These are phyloP conservation scores for Pyrgus malvae DNA, from an alignment of 2,888 invertebrate genomes.

Conservation along the genomic window DNA sequence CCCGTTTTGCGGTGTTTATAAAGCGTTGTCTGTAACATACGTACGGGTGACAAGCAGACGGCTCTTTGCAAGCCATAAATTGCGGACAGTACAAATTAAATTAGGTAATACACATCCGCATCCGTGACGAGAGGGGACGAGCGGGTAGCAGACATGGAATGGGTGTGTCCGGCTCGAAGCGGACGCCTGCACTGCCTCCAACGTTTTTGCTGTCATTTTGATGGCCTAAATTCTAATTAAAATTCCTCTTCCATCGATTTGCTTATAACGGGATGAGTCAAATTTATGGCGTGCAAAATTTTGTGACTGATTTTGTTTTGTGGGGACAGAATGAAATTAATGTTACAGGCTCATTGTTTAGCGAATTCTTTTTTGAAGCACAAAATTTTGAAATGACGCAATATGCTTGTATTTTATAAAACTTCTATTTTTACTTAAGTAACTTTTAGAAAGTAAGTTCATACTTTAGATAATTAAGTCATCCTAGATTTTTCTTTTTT, in stretches of 20 bases:
- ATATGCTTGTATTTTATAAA: too few species aligned
- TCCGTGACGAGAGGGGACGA: conserved; percentile 74
- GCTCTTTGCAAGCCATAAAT: conserved; percentile 73
- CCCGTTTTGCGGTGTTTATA: conserved; percentile 9
- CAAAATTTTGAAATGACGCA: too few species aligned
- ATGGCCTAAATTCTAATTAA: conserved; percentile 36
- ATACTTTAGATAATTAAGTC: too few species aligned
- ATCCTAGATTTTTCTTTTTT: too few species aligned
- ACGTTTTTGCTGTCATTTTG: conserved; percentile 46
- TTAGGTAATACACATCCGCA: conserved; percentile 77
- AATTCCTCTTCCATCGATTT: conserved; percentile 30
- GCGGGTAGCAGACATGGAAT: conserved; percentile 70
- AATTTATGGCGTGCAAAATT: conserved; percentile 25
- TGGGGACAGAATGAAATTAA: too few species aligned
- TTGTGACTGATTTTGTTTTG: not conserved
- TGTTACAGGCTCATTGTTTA: too few species aligned
- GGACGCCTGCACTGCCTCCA: conserved; percentile 41
- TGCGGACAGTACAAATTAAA: conserved; percentile 78
- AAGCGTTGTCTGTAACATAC: conserved; percentile 11
- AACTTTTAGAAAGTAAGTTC: too few species aligned
- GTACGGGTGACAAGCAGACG: conserved; percentile 62
- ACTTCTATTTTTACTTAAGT: too few species aligned
- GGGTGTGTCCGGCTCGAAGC: conserved; percentile 63
- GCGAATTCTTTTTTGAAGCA: too few species aligned
- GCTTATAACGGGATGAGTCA: conserved; percentile 24